These are phyloP conservation scores for Cyprinodon diabolis DNA, from an alignment of 2,797 vertebrate species.

Conservation along the genomic window DNA sequence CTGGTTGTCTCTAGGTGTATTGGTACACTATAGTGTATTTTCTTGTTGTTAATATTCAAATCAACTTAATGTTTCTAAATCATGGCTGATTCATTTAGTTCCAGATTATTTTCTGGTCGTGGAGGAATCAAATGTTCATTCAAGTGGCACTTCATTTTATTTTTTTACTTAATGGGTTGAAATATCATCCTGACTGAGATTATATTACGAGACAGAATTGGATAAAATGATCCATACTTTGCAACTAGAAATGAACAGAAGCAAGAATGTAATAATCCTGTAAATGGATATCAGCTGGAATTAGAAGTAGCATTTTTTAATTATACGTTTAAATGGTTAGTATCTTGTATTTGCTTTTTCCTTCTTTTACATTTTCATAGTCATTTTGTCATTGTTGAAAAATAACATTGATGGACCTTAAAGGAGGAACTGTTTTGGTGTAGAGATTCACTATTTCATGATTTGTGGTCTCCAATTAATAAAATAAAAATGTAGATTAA, in stretches of 20 bases:
- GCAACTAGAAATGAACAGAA: background rate
- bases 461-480: too few relatives aligned
- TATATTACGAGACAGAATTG: conserved; percentile 20
- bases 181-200: conserved; percentile 19
- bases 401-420: too few relatives aligned
- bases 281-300: background rate
- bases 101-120: background rate
- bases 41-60: background rate
- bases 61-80: background rate
- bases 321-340: too few relatives aligned
- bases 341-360: too few relatives aligned
- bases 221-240: background rate
- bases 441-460: too few relatives aligned
- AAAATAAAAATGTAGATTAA: too few relatives aligned
- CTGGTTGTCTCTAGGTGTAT: background rate
- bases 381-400: too few relatives aligned
- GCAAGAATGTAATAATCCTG: background rate
- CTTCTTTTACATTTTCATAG: too few relatives aligned
- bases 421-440: too few relatives aligned
- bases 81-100: conserved; percentile 4
- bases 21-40: background rate
- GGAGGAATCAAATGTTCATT: background rate
- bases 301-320: too few relatives aligned
- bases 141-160: conserved; percentile 19
- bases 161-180: conserved; percentile 15